Conservation (phyloP, 23 tunicate genomes). For the Halocynthia aurantium region DNA sequence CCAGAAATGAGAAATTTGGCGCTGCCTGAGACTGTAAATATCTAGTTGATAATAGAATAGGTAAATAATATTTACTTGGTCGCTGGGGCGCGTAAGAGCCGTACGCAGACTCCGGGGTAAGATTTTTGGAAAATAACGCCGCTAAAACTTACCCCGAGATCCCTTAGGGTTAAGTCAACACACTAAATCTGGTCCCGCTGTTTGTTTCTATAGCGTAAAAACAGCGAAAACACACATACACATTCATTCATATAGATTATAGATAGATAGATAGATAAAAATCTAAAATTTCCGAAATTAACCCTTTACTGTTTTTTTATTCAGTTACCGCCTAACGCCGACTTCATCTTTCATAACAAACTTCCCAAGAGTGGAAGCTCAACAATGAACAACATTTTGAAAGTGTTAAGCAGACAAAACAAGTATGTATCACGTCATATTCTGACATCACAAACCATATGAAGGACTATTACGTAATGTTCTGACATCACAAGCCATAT, state of each 20-base stretch:
- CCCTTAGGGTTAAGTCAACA: neutral
- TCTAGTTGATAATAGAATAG: too few species aligned
- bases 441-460: neutral
- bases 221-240: neutral
- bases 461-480: too few species aligned
- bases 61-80: too few species aligned
- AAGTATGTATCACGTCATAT: slow-evolving; percentile 27
- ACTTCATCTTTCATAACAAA: slow-evolving; percentile 89
- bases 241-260: neutral
- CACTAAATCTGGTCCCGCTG: neutral
- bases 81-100: too few species aligned
- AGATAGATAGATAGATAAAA: too few species aligned
- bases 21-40: too few species aligned
- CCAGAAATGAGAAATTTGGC: too few species aligned
- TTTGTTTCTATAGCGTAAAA: too few species aligned
- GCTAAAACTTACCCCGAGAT: neutral
- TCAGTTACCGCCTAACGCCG: slow-evolving; percentile 62
- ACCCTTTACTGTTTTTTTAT: neutral
- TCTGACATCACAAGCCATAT: neutral
- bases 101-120: too few species aligned
- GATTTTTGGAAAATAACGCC: too few species aligned
- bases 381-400: slow-evolving; percentile 93
- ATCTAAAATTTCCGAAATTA: neutral
- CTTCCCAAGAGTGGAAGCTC: slow-evolving; percentile 94
- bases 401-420: slow-evolving; percentile 39